Percentiles rank a stretch among this genome's conserved stretches.
Conservation (phyloP, 2,113 vertebrate species). For the Planiliza haematocheilus region DNA sequence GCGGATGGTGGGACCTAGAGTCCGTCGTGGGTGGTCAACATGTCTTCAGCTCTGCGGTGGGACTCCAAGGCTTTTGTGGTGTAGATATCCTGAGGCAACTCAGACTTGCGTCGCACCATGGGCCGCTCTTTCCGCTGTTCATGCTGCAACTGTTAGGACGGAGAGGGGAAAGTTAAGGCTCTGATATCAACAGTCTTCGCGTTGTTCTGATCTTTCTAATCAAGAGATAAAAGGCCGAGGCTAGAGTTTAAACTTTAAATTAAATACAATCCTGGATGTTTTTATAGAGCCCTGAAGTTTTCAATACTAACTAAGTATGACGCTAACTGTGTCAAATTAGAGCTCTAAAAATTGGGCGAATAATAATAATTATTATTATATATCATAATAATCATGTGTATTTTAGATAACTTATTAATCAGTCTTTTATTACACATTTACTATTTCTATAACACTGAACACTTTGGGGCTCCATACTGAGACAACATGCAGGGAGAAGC, state of each 20-base stretch:
- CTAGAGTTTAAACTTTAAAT: no score
- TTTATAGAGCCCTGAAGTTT: neutral
- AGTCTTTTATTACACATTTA: neutral
- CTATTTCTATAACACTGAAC: neutral
- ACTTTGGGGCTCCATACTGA: constrained; percentile 2
- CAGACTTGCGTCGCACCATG: constrained; percentile 93
- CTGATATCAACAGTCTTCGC: neutral
- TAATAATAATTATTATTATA: no score
- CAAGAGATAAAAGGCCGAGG: constrained; percentile 16
- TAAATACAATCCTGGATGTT: neutral
- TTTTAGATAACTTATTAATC: no score
- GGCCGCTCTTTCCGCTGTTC: constrained; percentile 93
- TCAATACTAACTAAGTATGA: neutral
- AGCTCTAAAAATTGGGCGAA: no score
- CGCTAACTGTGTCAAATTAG: no score
- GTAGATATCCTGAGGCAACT: constrained; percentile 98
- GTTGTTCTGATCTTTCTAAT: neutral
- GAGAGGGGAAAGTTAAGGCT: neutral
- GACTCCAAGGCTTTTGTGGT: constrained; percentile 99
- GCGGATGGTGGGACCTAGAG: constrained; percentile 78
- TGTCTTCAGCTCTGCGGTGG: constrained; percentile 93
- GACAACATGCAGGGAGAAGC: constrained; percentile 33
- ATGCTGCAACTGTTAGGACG: constrained; percentile 85
- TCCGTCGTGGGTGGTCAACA: constrained; percentile 90
- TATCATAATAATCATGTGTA: no score